Base-by-base conservation (phyloP, 2,888 invertebrate genomes). In the Drosophila aldrichi region DNA sequence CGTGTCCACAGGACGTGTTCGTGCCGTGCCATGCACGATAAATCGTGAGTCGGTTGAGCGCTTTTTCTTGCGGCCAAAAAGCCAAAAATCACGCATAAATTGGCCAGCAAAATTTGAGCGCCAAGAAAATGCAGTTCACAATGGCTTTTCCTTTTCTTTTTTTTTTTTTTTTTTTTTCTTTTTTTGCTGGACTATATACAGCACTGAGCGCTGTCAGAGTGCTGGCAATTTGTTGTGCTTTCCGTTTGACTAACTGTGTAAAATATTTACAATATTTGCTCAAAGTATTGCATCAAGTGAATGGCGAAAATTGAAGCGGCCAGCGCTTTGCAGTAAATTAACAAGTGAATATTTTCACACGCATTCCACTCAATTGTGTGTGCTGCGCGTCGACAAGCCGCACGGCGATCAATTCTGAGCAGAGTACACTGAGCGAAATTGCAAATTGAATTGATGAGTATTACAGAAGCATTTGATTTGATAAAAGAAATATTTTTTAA, bases 11-110 rank as follows among this genome's bases (percentile, higher is more conserved):
- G 48, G 34, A 58, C 36, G 18, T 60, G 48, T 55, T 12, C 36
- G 9, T 9, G 41, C 18, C 41, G 4, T 41, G 38, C 16, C 34
- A 34, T 29, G 61, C 70, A 58, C 62, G 20, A 58, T 71, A 70
- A 70, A 71, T 71, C 70, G 70, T 29, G 40, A 16, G 44, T 46
- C 43, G 72, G 46, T 18, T 49, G 52, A 55, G 54, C 63, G 46
- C 32, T 38, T 41, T 55, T 29, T 40, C 29, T 18, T 29, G 55
- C 40, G 40, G 55, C 55, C 29, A 49, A 55, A 36, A 66, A 34
- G 48, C 12, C n/a, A 32, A 36, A 36, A 63, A 64, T 34, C 25
- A 25, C 41, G 59, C 46, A 58, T 38, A 56, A 60, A 60, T 49
- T 55, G 49, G 41, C 1, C 22, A 49, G 41, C 18, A 25, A 10